These are phyloP conservation scores for Lathamus discolor DNA, from an alignment of 2,113 vertebrate genomes.

Conservation along the genomic window DNA sequence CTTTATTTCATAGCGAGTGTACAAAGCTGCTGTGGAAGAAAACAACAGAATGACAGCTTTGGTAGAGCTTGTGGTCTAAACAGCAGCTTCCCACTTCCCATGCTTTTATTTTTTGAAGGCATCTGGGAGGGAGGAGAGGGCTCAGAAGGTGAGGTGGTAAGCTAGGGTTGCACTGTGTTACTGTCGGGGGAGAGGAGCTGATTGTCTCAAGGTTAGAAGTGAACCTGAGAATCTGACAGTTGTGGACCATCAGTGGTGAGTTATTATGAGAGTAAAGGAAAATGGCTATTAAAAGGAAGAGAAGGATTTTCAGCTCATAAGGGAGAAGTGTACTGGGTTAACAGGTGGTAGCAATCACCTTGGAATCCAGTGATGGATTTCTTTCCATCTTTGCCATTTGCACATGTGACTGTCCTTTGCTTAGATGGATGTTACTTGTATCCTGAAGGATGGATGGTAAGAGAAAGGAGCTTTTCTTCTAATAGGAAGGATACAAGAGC, in stretches of 20 bases:
- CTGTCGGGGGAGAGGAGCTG: neutral
- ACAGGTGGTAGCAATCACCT: neutral
- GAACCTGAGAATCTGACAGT: neutral
- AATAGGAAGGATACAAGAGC: neutral
- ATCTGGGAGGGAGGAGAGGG: neutral
- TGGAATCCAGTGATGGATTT: neutral
- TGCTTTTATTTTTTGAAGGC: neutral
- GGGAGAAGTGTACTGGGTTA: neutral
- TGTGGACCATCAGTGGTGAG: neutral
- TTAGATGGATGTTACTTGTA: neutral
- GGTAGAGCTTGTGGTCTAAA: neutral
- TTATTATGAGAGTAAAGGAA: neutral
- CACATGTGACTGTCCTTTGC: neutral
- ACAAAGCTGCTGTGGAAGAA: neutral
- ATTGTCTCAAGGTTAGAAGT: neutral
- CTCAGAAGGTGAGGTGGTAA: neutral
- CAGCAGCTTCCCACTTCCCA: neutral
- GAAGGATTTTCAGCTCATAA: neutral
- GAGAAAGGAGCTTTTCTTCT: neutral
- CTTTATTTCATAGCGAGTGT: neutral
- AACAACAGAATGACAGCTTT: neutral
- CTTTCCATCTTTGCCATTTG: neutral
- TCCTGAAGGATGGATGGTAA: neutral
- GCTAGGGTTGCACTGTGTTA: neutral
- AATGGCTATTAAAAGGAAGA: neutral